Evolutionary conservation across 2,888 invertebrate species (phyloP), one percentile per base, ranked within the genome.

Genomic region (Chelonus formosanus): DNA sequence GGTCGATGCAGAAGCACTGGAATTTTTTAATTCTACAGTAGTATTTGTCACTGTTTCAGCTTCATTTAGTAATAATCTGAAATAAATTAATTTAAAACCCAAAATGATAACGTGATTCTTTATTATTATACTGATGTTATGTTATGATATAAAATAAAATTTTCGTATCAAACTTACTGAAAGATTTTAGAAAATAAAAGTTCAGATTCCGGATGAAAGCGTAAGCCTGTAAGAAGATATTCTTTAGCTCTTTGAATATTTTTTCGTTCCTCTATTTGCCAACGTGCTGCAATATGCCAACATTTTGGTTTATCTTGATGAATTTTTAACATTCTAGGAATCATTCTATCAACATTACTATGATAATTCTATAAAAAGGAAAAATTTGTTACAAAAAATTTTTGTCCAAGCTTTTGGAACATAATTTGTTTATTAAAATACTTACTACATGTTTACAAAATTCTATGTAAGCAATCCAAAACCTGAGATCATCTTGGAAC

Each of bases 261-360:
- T 43, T 88, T 86, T 69, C 88, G 88, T 69, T 91, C 90, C 74
- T 91, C 89, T 61, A 89, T 88, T 81, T 94, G 93, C 90, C 91
- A 94, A 73, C 89, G 89, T 6, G 93, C 93, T 0, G 95, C 94
- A 72, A 91, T 85, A 65, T 91, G 88, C 94, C 95, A 96, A 69
- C 91, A 86, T 73, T 90, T 88, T 7, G 91, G 90, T 74, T 91
- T 90, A 59, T 92, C 89, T 8, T 90, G 89, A 80, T 94, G 92
- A 5, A 90, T 86, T 89, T 91, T 79, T 3, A 88, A 79, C 85
- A 86, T 84, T 63, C 80, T 79, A 0, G 79, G 78, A 43, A 86
- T 79, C 69, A 84, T 82, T 7, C 80, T 75, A 69, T 83, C 84
- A 4, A 84, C 80, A 36, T 75, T 79, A 20, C 70, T 74, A 35